Conservation (phyloP, 2,888 invertebrate species). For the Stratiomys singularior region DNA sequence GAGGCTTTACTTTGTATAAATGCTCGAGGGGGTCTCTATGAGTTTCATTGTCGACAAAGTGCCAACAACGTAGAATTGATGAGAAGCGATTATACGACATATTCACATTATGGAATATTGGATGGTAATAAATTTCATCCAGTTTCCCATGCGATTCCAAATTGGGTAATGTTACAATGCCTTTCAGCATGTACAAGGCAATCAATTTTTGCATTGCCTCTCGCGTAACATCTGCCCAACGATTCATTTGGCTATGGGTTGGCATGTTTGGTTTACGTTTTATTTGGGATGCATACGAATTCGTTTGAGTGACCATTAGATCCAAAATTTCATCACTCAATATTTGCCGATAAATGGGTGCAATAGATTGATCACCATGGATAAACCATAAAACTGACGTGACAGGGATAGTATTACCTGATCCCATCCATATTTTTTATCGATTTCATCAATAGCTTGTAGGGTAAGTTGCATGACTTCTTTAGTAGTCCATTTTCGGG, state of each 20-base stretch:
- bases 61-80: slow-evolving; percentile 19
- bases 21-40: not conserved
- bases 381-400: not conserved
- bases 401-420: not conserved
- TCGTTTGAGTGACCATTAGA: no score
- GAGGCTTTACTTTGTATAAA: slow-evolving; percentile 13
- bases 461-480: not conserved
- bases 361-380: not conserved
- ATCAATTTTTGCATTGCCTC: not conserved
- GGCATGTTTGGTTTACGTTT: slow-evolving; percentile 4
- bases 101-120: slow-evolving; percentile 7
- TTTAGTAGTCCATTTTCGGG: not conserved
- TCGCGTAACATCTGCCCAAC: not conserved
- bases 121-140: slow-evolving; percentile 4
- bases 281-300: not conserved
- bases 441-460: not conserved
- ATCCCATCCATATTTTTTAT: slow-evolving; percentile 18
- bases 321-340: not conserved
- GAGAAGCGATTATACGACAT: slow-evolving; percentile 13
- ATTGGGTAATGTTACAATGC: slow-evolving; percentile 5
- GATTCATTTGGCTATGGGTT: slow-evolving; percentile 2
- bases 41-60: slow-evolving; percentile 23
- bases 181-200: slow-evolving; percentile 16
- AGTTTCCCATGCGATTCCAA: slow-evolving; percentile 20
- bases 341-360: not conserved